These are phyloP conservation scores for Drosophila willistoni DNA, from an alignment of 1,140 invertebrate genomes.

Conservation along the genomic window DNA sequence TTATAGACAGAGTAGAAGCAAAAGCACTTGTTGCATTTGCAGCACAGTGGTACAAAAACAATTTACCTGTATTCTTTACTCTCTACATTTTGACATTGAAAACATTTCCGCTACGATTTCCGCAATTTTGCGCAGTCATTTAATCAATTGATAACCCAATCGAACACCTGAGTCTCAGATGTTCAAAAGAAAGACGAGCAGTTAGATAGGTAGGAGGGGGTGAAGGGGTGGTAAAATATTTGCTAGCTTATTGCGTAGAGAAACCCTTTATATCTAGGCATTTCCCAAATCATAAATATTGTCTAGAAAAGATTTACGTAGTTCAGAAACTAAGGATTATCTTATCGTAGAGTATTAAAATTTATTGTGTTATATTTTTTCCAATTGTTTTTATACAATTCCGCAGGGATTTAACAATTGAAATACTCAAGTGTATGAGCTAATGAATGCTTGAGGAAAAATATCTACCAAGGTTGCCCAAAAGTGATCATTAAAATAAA, in stretches of 20 bases:
- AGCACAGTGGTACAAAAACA: constrained; percentile 28
- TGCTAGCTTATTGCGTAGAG: constrained; percentile 16
- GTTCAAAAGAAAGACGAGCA: neutral
- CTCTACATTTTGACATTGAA: neutral
- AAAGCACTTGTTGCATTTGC: constrained; percentile 36
- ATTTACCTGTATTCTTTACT: neutral
- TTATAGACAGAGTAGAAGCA: constrained; percentile 14
- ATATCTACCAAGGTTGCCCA: constrained; percentile 5
- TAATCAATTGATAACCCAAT: constrained; percentile 41
- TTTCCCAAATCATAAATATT: constrained; percentile 62
- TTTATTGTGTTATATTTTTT: constrained; percentile 43
- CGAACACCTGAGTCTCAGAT: constrained; percentile 25
- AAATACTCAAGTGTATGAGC: constrained; percentile 26
- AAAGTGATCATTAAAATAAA: neutral
- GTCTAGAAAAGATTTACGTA: constrained; percentile 50
- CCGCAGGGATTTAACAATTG: constrained; percentile 53
- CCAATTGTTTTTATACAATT: constrained; percentile 56
- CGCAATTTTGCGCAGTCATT: constrained; percentile 4
- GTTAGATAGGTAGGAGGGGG: neutral
- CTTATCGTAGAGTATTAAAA: constrained; percentile 43
- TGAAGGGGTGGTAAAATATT: neutral
- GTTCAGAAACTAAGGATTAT: constrained; percentile 54
- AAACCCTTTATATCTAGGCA: constrained; percentile 23
- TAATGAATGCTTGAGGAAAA: constrained; percentile 16
- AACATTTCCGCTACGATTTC: constrained; percentile 49